These are phyloP conservation scores for Clusia tigrina DNA, from an alignment of 2,888 invertebrate genomes.

Conservation along the genomic window DNA sequence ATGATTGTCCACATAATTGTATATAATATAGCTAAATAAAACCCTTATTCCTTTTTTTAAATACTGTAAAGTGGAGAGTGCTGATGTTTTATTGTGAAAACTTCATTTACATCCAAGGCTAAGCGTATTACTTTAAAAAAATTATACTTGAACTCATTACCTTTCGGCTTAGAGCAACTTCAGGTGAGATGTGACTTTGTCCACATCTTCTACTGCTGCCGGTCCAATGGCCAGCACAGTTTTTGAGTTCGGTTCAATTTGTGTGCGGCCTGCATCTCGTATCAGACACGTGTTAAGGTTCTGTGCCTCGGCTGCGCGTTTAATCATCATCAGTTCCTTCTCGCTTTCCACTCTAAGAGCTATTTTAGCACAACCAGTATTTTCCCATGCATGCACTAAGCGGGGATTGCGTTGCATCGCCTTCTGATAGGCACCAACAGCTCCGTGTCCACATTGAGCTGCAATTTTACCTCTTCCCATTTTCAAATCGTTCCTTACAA, in stretches of 20 bases:
- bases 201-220: conserved; percentile 77
- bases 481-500: conserved; percentile 87
- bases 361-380: conserved; percentile 85
- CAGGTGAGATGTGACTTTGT: conserved; percentile 86
- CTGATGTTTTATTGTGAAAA: not conserved
- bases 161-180: conserved; percentile 74
- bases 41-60: not conserved
- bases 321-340: conserved; percentile 74
- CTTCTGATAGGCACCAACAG: conserved; percentile 84
- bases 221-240: conserved; percentile 96
- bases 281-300: conserved; percentile 80
- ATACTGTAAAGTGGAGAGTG: too few species aligned
- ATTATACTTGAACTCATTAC: not conserved
- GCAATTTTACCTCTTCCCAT: conserved; percentile 97
- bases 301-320: conserved; percentile 72
- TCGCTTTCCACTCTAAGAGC: conserved; percentile 83
- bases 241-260: conserved; percentile 85
- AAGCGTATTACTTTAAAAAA: conserved; percentile 21
- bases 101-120: not conserved
- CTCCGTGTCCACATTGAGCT: conserved; percentile 95
- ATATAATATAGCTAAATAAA: not conserved
- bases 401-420: conserved; percentile 71
- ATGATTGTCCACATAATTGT: not conserved
- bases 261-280: conserved; percentile 92
- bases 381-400: conserved; percentile 69